phyloP scores from a whole-genome alignment of 53 echinoderm and acorn worm species.

The Temnopleurus reevesii region DNA sequence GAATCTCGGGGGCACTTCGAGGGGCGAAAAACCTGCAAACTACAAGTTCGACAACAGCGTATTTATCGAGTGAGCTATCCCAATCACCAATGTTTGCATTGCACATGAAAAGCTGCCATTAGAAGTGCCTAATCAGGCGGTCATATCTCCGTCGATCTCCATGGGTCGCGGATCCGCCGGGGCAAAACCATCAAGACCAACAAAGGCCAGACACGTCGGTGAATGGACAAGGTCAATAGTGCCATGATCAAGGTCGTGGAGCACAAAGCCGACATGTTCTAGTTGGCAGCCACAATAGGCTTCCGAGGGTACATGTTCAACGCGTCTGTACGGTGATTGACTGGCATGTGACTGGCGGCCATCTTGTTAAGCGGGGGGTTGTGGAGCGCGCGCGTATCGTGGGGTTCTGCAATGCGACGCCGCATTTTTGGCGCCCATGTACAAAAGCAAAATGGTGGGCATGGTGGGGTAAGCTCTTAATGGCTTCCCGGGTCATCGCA shows the following conservation, averaged over 20 bases:
- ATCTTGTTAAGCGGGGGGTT: not conserved
- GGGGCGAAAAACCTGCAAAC: not conserved
- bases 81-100: conserved; percentile 29
- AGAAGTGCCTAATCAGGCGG: not conserved
- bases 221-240: not conserved
- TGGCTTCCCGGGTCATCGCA: too few species aligned
- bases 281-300: conserved; percentile 11
- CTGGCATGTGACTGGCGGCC: too few species aligned
- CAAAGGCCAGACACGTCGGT: conserved; percentile 9
- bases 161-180: not conserved
- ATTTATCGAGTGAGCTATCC: not conserved
- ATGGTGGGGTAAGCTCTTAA: too few species aligned
- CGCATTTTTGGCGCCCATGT: not conserved
- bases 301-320: not conserved
- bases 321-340: conserved; percentile 24
- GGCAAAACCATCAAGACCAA: not conserved
- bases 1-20: not conserved
- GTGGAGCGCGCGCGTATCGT: not conserved
- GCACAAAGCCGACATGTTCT: conserved; percentile 8
- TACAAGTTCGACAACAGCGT: not conserved
- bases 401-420: not conserved
- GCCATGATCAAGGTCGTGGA: not conserved
- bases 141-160: not conserved
- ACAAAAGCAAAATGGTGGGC: not conserved
- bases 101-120: conserved; percentile 19